Base-by-base conservation (phyloP, 1,140 invertebrate genomes). In the Andrena cerasifolii region DNA sequence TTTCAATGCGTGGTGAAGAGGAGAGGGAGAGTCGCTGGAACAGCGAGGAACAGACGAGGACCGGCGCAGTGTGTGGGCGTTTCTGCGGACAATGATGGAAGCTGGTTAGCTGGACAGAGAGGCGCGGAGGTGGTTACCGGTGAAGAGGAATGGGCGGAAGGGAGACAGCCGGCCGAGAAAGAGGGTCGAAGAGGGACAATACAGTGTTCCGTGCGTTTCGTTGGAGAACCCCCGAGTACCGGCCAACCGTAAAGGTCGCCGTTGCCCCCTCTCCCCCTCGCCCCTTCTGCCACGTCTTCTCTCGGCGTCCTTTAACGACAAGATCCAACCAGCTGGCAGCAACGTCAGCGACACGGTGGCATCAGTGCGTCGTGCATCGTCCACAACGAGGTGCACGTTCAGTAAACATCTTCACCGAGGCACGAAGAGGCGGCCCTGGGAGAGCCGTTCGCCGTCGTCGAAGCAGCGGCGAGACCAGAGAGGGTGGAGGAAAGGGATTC, bases 181-280 rank as follows among this genome's bases (percentile, higher is more conserved):
- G 61, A 66, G 28, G 26, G 36, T 14, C 36, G 12, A 56, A 56
- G 47, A 43, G 33, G 16, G 18, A 70, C 53, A 65, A 65, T 59
- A 12, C 21, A 31, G 53, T 56, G 47, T 53, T 61, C 16, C 33
- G 45, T 71, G 78, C 33, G 68, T 67, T 54, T 80, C 58, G 79
- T 70, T 67, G 74, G 79, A 81, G 80, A 81, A 81, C 56, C n/a
- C n/a, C n/a, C n/a, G 36, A 40, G 53, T 71, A 63, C 56, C 61
- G 45, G 66, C 76, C 36, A 68, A 72, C 45, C 79, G 63, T 83
- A 81, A 85, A 77, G 81, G 77, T 77, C 80, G 80, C 63, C 80
- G 80, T 49, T 66, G 65, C 28, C 51, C n/a, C 31, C 36, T 67
- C 70, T 45, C 54, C 49, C 56, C 47, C 24, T 73, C 53, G 26